Percentiles rank a stretch among this genome's conserved stretches.
These are phyloP conservation scores for Rousettus leschenaultii DNA, from an alignment of 2,113 vertebrate genomes.

Conservation along the genomic window DNA sequence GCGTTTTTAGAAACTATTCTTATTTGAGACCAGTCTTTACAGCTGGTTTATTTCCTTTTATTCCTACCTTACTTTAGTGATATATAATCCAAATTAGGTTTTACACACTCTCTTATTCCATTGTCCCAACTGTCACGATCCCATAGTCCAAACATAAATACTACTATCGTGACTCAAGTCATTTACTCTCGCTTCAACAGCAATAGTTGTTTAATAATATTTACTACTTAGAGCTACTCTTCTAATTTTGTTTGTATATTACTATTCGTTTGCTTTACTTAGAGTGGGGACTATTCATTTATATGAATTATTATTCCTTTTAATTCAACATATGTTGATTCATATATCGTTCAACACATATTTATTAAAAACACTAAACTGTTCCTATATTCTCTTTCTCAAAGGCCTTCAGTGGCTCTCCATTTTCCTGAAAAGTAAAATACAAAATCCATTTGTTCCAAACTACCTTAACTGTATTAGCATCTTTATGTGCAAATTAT, in stretches of 20 bases:
- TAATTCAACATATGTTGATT: background rate
- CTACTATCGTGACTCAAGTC: background rate
- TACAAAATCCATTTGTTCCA: background rate
- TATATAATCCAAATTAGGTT: background rate
- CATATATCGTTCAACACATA: background rate
- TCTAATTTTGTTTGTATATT: background rate
- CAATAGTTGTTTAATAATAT: background rate
- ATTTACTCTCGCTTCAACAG: background rate
- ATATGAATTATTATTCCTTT: background rate
- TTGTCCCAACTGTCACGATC: background rate
- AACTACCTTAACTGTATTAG: background rate
- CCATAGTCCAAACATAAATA: background rate
- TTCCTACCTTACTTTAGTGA: background rate
- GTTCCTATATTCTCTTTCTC: background rate
- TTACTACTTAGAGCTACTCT: background rate
- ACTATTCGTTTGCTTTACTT: background rate
- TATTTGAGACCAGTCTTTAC: background rate
- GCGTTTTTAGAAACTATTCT: background rate
- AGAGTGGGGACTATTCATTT: background rate
- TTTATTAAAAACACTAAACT: background rate
- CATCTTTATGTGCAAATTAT: background rate
- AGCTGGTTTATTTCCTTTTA: background rate
- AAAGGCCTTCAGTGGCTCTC: background rate
- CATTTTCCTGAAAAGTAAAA: background rate
- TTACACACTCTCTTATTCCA: background rate